These are phyloP conservation scores for Antennarius striatus DNA, from an alignment of 2,113 vertebrate genomes.

Conservation along the genomic window DNA sequence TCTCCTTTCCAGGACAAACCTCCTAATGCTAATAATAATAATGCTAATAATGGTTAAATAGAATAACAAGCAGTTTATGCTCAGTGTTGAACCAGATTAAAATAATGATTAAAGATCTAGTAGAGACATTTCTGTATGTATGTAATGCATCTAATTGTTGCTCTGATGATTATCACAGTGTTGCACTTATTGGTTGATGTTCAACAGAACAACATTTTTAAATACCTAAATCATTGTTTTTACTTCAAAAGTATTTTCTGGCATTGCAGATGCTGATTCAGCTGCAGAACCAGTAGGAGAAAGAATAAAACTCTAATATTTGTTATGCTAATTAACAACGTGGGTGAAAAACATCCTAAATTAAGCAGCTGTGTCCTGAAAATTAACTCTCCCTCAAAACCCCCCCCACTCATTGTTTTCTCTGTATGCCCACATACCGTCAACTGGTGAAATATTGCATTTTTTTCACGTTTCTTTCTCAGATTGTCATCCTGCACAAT, in stretches of 20 bases:
- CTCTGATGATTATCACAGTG: no score
- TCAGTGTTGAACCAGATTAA: no score
- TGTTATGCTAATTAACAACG: background rate
- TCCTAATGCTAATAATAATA: no score
- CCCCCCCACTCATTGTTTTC: constrained; percentile 14
- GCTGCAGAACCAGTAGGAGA: background rate
- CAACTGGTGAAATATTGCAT: constrained; percentile 15
- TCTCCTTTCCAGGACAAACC: no score
- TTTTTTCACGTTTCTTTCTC: background rate
- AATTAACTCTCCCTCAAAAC: constrained; percentile 1
- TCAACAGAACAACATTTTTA: background rate
- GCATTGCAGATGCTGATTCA: background rate
- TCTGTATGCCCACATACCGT: constrained; percentile 23
- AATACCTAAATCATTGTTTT: background rate
- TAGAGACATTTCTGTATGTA: no score
- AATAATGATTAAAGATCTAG: no score
- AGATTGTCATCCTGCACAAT: background rate
- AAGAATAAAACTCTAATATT: background rate
- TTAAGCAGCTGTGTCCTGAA: background rate
- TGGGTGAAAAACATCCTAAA: background rate
- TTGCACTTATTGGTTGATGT: background rate
- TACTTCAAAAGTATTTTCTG: background rate
- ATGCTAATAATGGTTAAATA: no score
- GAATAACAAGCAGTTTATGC: no score
- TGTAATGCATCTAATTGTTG: no score